Base-by-base conservation (phyloP, 2,797 vertebrate species). In the Leucoraja ocellata region DNA sequence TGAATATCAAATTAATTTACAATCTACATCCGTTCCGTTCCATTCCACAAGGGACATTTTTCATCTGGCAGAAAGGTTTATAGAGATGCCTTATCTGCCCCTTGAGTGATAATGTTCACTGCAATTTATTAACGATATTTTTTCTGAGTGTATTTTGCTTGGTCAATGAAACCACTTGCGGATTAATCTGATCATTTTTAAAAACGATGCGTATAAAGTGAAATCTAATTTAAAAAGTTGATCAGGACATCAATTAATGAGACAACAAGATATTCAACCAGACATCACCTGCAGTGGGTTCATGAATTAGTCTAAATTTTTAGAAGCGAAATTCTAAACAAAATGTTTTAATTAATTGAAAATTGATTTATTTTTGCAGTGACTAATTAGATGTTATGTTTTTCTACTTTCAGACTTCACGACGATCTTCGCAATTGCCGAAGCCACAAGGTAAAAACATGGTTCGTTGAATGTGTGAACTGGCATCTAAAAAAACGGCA, bases 171-270 rank as follows among this genome's bases (percentile, higher is more conserved):
- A 16, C n/a, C 61, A 88, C 14, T 65, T 21, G 61, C 63, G 68
- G n/a, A 23, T 88, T 86, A 65, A 32, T 63, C 83, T 86, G 81
- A 63, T 84, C 28, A 88, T 88, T 88, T 54, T 88, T 68, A 68
- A 21, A 68, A 21, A 68, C 36, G 63, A 88, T 88, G 63, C n/a
- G 68, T 68, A 68, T 63, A 32, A 68, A 68, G n/a, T 68, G n/a
- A 88, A 68, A 36, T 88, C 1, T 21, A 32, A 36, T 88, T 54
- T 68, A 68, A 36, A 88, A 88, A 36, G 84, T 68, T 88, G 84
- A 88, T 65, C n/a, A 65, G 6, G n/a, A 68, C 14, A 14, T 88
- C 61, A 88, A 63, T 39, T 68, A 68, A 88, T 1, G 5, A 65
- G 63, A 16, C 81, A 58, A 84, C 28, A 13, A 28, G 1, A 63